Percentiles rank a stretch among this genome's conserved stretches.
Evolutionary conservation across 53 echinoderm and acorn worm genomes (phyloP).

Genomic region (Echinarachnius parma): DNA sequence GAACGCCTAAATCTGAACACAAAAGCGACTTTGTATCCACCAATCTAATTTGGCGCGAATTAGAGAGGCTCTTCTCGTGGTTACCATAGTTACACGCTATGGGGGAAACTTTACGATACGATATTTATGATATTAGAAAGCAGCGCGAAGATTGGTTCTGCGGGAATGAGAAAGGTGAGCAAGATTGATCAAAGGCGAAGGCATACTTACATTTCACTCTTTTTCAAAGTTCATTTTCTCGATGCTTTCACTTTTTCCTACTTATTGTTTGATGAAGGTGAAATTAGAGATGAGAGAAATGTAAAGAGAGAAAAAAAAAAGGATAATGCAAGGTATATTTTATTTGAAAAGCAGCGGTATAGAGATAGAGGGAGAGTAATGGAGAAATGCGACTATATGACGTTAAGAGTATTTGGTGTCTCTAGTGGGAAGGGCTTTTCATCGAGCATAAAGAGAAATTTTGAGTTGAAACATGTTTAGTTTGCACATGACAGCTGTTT

Average conservation of each 20-base stretch:
- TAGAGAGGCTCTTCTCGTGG: constrained; percentile 34
- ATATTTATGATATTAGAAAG: constrained; percentile 42
- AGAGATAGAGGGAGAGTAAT: no score
- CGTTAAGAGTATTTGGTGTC: constrained; percentile 36
- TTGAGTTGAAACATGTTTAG: constrained; percentile 33
- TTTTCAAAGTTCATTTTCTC: not conserved
- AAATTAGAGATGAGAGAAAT: no score
- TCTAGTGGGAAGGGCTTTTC: constrained; percentile 20
- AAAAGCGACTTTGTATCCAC: constrained; percentile 27
- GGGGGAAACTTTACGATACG: constrained; percentile 25
- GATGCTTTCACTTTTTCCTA: not conserved
- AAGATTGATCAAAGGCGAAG: constrained; percentile 31
- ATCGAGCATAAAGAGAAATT: constrained; percentile 19
- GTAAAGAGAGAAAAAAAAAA: no score
- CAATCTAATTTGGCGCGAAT: constrained; percentile 49
- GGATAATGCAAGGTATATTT: no score
- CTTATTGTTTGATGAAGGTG: no score
- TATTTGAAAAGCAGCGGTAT: no score
- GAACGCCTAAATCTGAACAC: constrained; percentile 41
- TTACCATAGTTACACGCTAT: constrained; percentile 33
- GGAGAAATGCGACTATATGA: constrained; percentile 1
- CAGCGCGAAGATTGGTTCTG: constrained; percentile 24
- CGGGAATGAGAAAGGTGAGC: constrained; percentile 14
- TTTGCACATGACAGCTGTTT: constrained; percentile 43
- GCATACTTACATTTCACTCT: constrained; percentile 13